A percentile compares a stretch with the other conserved stretches of the same genome.
Evolutionary conservation across 2,797 vertebrate species (phyloP).

Genomic region (Crossoptilon crossoptilon): DNA sequence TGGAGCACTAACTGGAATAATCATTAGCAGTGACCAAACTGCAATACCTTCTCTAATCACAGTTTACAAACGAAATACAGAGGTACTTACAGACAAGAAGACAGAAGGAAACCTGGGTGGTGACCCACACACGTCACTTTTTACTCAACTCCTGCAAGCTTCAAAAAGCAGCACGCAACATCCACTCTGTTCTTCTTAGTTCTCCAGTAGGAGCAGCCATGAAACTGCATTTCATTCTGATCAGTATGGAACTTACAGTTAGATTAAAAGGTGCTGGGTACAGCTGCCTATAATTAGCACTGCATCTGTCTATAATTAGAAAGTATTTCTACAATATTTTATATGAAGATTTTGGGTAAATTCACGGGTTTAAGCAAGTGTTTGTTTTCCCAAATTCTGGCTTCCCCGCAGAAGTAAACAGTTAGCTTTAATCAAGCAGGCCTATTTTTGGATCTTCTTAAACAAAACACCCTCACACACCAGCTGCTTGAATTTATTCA

Average conservation of each 20-base stretch:
- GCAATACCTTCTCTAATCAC: neutral
- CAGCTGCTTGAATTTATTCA: constrained; percentile 34
- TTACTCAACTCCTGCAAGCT: neutral
- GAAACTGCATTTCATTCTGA: neutral
- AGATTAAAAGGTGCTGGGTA: neutral
- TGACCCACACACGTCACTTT: neutral
- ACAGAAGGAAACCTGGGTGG: neutral
- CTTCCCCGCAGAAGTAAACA: neutral
- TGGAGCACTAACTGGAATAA: neutral
- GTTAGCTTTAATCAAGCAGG: constrained; percentile 42
- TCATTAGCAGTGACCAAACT: neutral
- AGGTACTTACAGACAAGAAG: neutral
- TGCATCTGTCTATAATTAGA: neutral
- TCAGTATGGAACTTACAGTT: neutral
- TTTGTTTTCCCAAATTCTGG: constrained; percentile 11
- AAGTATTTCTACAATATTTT: constrained; percentile 4
- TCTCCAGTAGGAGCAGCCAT: neutral
- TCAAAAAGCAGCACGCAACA: neutral
- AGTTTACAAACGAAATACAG: neutral
- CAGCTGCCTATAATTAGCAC: neutral
- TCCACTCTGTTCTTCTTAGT: neutral
- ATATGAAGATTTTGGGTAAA: neutral
- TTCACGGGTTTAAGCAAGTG: neutral
- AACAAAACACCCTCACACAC: constrained; percentile 14
- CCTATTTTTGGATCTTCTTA: constrained; percentile 21